Percentiles rank a stretch among this genome's conserved stretches.
Conservation (phyloP, 2,888 invertebrate genomes). For the Molanna angustata region DNA sequence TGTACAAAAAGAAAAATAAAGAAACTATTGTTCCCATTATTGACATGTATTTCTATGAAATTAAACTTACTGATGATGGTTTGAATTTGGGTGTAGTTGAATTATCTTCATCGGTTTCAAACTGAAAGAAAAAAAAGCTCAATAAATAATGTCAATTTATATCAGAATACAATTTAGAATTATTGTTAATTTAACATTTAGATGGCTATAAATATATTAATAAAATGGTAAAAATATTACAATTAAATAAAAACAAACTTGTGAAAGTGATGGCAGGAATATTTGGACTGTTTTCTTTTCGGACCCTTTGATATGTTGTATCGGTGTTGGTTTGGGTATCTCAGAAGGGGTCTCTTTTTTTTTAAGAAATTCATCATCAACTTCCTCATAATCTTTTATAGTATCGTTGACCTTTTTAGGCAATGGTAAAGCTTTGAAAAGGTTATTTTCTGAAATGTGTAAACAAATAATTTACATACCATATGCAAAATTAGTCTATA, state of each 20-base stretch:
- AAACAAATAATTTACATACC: too few relatives aligned
- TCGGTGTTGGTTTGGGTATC: slow-evolving; percentile 33
- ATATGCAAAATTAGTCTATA: too few relatives aligned
- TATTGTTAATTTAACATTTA: too few relatives aligned
- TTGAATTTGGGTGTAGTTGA: slow-evolving; percentile 47
- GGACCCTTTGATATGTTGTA: slow-evolving; percentile 31
- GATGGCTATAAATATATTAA: neutral
- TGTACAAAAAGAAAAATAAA: too few relatives aligned
- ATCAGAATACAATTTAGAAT: neutral
- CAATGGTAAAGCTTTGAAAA: slow-evolving; percentile 47
- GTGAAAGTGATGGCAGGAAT: slow-evolving; percentile 64
- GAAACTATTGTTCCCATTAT: neutral
- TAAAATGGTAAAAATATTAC: neutral
- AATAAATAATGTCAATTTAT: neutral
- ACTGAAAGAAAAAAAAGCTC: slow-evolving; percentile 44
- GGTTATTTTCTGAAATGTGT: slow-evolving; percentile 16
- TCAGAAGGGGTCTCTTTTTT: slow-evolving; percentile 53
- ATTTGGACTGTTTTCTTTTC: slow-evolving; percentile 60
- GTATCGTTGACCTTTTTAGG: slow-evolving; percentile 40
- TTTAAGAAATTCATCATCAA: slow-evolving; percentile 62
- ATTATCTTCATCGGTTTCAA: slow-evolving; percentile 56
- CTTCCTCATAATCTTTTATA: slow-evolving; percentile 45
- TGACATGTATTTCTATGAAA: neutral
- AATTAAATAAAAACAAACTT: slow-evolving; percentile 44
- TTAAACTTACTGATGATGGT: slow-evolving; percentile 48